These are phyloP conservation scores for Pangasius larnaudii DNA, from an alignment of 2,797 vertebrate species.

Conservation along the genomic window DNA sequence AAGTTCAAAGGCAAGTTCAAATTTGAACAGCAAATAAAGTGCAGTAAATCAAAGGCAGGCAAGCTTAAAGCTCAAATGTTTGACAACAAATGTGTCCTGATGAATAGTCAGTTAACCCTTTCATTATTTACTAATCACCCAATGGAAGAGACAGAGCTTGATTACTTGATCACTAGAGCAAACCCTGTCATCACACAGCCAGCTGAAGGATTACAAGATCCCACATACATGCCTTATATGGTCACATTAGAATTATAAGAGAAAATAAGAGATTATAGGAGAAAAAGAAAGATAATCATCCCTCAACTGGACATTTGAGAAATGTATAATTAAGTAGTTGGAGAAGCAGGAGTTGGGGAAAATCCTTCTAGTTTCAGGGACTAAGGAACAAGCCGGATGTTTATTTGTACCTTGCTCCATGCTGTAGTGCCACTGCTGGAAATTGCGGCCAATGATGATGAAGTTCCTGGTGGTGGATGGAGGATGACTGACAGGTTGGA, in stretches of 20 bases:
- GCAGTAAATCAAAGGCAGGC: background rate
- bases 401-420: slow-evolving; percentile 85
- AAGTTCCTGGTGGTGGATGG: slow-evolving; percentile 81
- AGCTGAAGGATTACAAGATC: background rate
- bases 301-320: background rate
- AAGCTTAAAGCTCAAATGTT: background rate
- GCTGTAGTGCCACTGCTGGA: slow-evolving; percentile 92
- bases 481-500: slow-evolving; percentile 73
- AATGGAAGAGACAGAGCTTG: background rate
- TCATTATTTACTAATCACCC: background rate
- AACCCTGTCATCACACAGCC: slow-evolving; percentile 21
- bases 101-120: background rate
- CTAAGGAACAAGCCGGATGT: background rate
- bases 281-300: background rate
- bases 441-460: slow-evolving; percentile 90
- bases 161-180: slow-evolving; percentile 15
- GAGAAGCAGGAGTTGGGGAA: background rate
- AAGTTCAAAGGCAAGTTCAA: background rate
- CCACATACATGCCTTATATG: background rate
- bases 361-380: background rate
- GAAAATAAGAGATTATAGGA: background rate
- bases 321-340: slow-evolving; percentile 1
- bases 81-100: background rate
- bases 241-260: background rate
- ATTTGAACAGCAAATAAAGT: slow-evolving; percentile 5